Evolutionary conservation across 2,888 invertebrate species (phyloP), one percentile per base, ranked within the genome.

Genomic region (Bombylius discolor): DNA sequence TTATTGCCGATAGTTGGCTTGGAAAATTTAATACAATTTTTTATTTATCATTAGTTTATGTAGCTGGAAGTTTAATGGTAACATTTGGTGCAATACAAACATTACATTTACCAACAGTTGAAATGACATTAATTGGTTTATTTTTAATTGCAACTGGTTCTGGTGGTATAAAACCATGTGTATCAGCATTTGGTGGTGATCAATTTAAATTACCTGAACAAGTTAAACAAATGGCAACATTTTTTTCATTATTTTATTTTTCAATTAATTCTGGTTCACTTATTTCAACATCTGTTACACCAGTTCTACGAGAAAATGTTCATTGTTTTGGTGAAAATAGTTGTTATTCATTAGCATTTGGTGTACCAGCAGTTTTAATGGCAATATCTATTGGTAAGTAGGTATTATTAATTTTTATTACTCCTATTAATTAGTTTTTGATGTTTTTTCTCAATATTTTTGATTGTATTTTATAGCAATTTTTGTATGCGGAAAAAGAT

Each of bases 121-220:
- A 66, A 39, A 69, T 85, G 59, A 83, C 84, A 1, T 71, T 85
- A 58, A 62, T 84, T 31, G 88, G 87, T 0, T 71, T 90, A 34
- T 67, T 81, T 13, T 72, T 88, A 62, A 84, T 89, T 57, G 85
- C 85, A 0, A 61, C 87, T 5, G 88, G 89, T 4, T 87, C 88
- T 1, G 89, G 89, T 1, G 89, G 89, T 5, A 89, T 90, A 60
- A 90, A 89, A 63, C 88, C 89, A 0, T 89, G 89, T 68, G 88
- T 89, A 1, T 77, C 85, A 0, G 83, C 89, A 0, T 89, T 89
- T 68, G 89, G 89, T 5, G 89, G 88, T 0, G 89, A 90, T 70
- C 89, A 89, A 69, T 87, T 88, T 65, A 70, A 74, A 14, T 65
- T 82, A 47, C 82, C 82, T 0, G 75, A 79, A 51, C 83, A 87